These are phyloP conservation scores for Rhorus exstirpatorius DNA, from an alignment of 2,888 invertebrate genomes.

Conservation along the genomic window DNA sequence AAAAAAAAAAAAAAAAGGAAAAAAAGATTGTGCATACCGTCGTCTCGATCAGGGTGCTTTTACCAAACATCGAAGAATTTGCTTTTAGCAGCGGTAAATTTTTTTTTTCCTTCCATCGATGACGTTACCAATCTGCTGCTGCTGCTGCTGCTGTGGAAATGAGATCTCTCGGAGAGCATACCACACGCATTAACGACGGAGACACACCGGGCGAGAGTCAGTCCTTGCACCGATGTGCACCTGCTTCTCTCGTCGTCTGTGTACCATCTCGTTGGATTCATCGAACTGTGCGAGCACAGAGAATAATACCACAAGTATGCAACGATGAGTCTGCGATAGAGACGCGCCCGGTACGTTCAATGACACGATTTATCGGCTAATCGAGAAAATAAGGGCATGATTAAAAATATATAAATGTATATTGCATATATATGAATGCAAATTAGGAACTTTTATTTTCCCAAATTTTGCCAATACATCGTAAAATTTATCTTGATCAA, in stretches of 20 bases:
- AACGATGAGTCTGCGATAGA: slow-evolving; percentile 13
- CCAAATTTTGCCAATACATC: too few relatives aligned
- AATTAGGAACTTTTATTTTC: too few relatives aligned
- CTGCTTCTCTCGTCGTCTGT: slow-evolving; percentile 40
- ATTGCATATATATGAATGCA: too few relatives aligned
- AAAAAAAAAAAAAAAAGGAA: neutral
- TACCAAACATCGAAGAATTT: neutral
- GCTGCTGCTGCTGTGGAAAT: slow-evolving; percentile 43
- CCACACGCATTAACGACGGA: neutral
- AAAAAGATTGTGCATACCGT: too few relatives aligned
- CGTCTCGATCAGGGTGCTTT: neutral
- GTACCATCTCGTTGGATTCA: slow-evolving; percentile 57
- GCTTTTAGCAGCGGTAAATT: neutral
- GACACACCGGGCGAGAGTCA: slow-evolving; percentile 23
- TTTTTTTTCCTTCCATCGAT: slow-evolving; percentile 6
- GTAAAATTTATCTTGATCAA: too few relatives aligned
- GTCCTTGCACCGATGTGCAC: slow-evolving; percentile 69
- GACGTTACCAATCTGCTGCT: slow-evolving; percentile 48
- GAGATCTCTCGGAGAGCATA: neutral
- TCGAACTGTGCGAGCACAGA: slow-evolving; percentile 35
- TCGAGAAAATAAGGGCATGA: slow-evolving; percentile 1
- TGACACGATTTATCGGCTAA: slow-evolving; percentile 39
- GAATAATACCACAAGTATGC: too few relatives aligned
- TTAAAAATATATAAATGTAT: too few relatives aligned
- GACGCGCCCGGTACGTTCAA: slow-evolving; percentile 6